Percentiles rank a stretch among this genome's conserved stretches.
Conservation (phyloP, 2,888 invertebrate species). For the Gandaritis pyraliata region DNA sequence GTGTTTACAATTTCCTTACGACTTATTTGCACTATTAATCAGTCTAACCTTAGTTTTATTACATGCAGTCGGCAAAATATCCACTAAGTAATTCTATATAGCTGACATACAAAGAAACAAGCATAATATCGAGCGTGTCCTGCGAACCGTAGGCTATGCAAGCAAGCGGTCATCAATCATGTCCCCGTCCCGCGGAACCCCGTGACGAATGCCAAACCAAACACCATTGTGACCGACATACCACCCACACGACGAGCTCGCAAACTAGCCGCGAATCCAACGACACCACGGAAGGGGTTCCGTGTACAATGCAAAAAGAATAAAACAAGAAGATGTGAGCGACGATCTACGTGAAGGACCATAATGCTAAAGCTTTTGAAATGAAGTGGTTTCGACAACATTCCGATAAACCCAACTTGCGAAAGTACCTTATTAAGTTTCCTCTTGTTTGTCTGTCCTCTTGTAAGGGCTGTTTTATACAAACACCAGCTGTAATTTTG, state of each 20-base stretch:
- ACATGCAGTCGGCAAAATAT: not conserved
- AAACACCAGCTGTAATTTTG: too few relatives aligned
- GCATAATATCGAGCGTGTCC: conserved; percentile 23
- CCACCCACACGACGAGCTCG: conserved; percentile 69
- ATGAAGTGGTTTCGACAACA: conserved; percentile 22
- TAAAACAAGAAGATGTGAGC: conserved; percentile 25
- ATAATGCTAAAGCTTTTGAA: conserved; percentile 11
- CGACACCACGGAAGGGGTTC: conserved; percentile 34
- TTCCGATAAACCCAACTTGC: not conserved
- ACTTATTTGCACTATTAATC: not conserved
- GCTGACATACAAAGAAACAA: conserved; percentile 7
- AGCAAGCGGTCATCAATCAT: conserved; percentile 73
- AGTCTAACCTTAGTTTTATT: not conserved
- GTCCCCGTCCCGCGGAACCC: conserved; percentile 57
- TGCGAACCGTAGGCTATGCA: conserved; percentile 32
- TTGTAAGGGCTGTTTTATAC: too few relatives aligned
- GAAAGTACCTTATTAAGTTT: too few relatives aligned
- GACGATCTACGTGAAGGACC: conserved; percentile 20
- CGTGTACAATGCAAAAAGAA: conserved; percentile 29
- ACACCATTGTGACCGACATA: conserved; percentile 74
- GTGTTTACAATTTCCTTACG: too few relatives aligned
- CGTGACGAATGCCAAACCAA: conserved; percentile 82
- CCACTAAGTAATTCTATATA: conserved; percentile 1
- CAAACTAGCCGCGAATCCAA: conserved; percentile 51
- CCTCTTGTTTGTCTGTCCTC: too few relatives aligned